Evolutionary conservation across 2,797 vertebrate species (phyloP).

Genomic region (Malacoctenus gilli): DNA sequence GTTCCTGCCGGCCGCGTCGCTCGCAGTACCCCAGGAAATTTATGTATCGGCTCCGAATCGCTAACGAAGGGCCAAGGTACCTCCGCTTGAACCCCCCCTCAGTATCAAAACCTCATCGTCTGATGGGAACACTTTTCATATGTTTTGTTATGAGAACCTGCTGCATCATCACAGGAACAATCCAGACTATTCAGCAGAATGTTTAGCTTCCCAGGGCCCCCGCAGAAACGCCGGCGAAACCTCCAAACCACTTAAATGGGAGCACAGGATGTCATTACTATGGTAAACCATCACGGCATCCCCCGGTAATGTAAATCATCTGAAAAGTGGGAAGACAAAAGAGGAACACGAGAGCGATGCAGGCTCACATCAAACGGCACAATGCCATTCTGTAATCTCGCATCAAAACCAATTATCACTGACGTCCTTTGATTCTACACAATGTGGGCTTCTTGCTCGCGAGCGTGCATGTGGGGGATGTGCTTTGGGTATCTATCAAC

Average conservation of each 20-base stretch:
- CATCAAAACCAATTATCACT: slow-evolving; percentile 51
- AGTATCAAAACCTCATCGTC: slow-evolving; percentile 25
- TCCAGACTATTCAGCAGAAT: slow-evolving; percentile 50
- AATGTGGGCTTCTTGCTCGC: slow-evolving; percentile 13
- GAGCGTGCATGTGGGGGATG: neutral
- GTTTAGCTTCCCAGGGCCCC: slow-evolving; percentile 33
- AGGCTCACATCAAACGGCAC: slow-evolving; percentile 42
- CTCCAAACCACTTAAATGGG: slow-evolving; percentile 57
- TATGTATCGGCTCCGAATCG: slow-evolving; percentile 36
- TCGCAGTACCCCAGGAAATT: slow-evolving; percentile 37
- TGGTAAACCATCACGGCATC: slow-evolving; percentile 53
- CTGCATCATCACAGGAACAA: slow-evolving; percentile 45
- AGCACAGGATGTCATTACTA: slow-evolving; percentile 56
- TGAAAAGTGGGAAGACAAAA: slow-evolving; percentile 49
- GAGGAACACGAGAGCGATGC: slow-evolving; percentile 21
- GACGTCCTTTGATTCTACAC: slow-evolving; percentile 34
- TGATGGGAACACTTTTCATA: slow-evolving; percentile 24
- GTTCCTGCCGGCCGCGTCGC: neutral
- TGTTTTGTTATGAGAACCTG: slow-evolving; percentile 33
- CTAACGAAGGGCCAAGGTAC: slow-evolving; percentile 25
- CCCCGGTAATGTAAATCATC: slow-evolving; percentile 55
- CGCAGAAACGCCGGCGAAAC: slow-evolving; percentile 39
- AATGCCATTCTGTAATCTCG: slow-evolving; percentile 44
- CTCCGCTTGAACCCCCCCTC: slow-evolving; percentile 32
- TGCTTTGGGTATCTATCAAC: slow-evolving; percentile 3